Base-by-base conservation (phyloP, 2,888 invertebrate genomes). In the Mechanitis messenoides region DNA sequence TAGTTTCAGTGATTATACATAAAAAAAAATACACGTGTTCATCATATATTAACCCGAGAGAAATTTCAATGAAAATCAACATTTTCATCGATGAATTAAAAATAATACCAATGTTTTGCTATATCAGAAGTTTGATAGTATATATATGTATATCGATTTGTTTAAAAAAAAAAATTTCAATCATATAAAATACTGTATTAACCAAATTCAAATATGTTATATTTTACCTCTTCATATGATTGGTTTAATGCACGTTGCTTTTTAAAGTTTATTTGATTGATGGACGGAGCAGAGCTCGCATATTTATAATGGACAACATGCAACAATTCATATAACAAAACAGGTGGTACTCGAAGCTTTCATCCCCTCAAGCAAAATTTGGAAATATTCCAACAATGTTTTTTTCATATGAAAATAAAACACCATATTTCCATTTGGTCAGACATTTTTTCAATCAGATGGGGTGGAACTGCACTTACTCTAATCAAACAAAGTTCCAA, bases 311-410 rank as follows among this genome's bases (percentile, higher is more conserved):
- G 20, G 47, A n/a, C 28, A 28, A 50, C 31, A 50, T 50, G 28
- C 28, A 50, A 50, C 50, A 50, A 50, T 50, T 31, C 31, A 31
- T 31, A 50, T 50, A 58, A 63, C 60, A 59, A 59, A 61, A 55
- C 64, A 60, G 62, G 63, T 65, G 65, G 60, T 53, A 42, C 56
- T 45, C 63, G 60, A 56, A 56, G 59, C 56, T 62, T 59, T 59
- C 20, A 33, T 46, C 47, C 20, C 53, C 20, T 33, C 55, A 45
- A 50, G 55, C 55, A 46, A 42, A 11, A 47, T 60, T 65, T 65
- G 65, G 65, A 62, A 55, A 35, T 35, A 47, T 53, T 65, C 65
- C 65, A 65, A 65, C 59, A 60, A 60, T 60, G 58, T 60, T 62
- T 60, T 62, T 60, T 53, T 11, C 31, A 7, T 56, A 33, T 53